phyloP scores from a whole-genome alignment of 1,140 invertebrate species.

The Dendroctonus valens region DNA sequence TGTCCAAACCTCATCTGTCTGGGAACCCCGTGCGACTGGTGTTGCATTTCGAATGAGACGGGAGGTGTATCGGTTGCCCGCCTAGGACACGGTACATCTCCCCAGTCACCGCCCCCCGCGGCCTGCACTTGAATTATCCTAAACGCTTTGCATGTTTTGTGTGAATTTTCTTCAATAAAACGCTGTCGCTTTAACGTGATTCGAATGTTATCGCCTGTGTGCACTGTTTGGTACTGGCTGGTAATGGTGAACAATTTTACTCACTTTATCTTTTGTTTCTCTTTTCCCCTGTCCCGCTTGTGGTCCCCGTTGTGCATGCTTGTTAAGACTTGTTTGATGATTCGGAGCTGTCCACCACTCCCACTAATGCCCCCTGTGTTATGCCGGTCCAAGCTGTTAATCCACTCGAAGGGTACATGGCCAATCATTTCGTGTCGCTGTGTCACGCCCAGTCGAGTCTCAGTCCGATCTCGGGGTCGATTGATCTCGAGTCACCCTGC shows the following conservation, averaged over 20 bases:
- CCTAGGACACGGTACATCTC: constrained; percentile 41
- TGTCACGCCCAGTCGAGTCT: constrained; percentile 34
- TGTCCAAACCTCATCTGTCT: constrained; percentile 48
- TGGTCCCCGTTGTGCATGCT: constrained; percentile 24
- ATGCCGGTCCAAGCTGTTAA: constrained; percentile 35
- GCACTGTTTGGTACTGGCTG: constrained; percentile 6
- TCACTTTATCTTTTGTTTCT: constrained; percentile 41
- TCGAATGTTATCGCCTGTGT: not conserved
- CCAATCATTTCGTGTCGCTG: constrained; percentile 16
- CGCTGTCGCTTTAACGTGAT: not conserved
- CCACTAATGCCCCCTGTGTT: constrained; percentile 38
- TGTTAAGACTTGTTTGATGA: constrained; percentile 7
- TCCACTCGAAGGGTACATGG: constrained; percentile 10
- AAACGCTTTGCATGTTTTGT: constrained; percentile 7
- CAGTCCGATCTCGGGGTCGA: constrained; percentile 47
- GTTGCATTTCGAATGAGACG: constrained; percentile 20
- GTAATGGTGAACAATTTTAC: constrained; percentile 37
- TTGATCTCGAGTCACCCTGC: constrained; percentile 41
- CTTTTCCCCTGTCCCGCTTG: constrained; percentile 37
- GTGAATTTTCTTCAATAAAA: constrained; percentile 1
- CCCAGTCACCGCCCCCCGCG: constrained; percentile 12
- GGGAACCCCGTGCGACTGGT: constrained; percentile 50
- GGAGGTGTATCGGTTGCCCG: constrained; percentile 36
- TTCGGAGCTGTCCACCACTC: constrained; percentile 37
- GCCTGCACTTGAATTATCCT: constrained; percentile 14